Base-by-base conservation (phyloP, 2,888 invertebrate species). In the Caenorhabditis sp. region DNA sequence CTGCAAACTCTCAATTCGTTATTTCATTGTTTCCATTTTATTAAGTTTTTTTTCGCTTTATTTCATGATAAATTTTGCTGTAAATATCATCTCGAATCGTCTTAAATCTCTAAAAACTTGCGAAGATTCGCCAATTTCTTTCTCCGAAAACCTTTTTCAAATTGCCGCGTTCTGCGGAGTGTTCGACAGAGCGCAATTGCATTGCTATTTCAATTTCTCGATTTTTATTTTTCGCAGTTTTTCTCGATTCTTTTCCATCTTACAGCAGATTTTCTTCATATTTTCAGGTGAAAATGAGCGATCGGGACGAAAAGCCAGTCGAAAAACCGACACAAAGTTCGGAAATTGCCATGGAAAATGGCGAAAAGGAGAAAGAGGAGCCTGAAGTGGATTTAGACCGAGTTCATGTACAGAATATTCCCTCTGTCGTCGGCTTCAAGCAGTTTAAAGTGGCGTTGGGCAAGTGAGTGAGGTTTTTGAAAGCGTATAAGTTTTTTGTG, bases 331-430 rank as follows among this genome's bases (percentile, higher is more conserved):
- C 24, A 3, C 10, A 22, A 38, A 59, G 2, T n/a, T 22, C 14
- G 10, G 64, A 66, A 49, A n/a, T 12, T 26, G 10, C 22, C 3
- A 10, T 10, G 14, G 24, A 58, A 44, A 24, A 6, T 12, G 38
- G 5, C 64, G 28, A 64, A 59, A 38, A 51, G n/a, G 14, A 22
- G 10, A 35, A 41, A 14, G 41, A 61, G 22, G 38, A 66, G 31
- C 49, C 35, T 38, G 74, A 12, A 51, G 68, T 84, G 6, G 84
- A 84, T 26, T 19, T 51, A n/a, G 87, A 87, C 59, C 79, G 90
- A 70, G 82, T 91, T 1, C 89, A 90, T 70, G 66, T 91, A 8
- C 74, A 82, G 41, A 91, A 90, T 51, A 64, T 91, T 8, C 90
- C 90, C 1, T 69, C 69, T 14, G 86, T 85, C 49, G 59, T 90